These are phyloP conservation scores for Meloidogyne hapla DNA, from an alignment of 1,140 invertebrate species.

Conservation along the genomic window DNA sequence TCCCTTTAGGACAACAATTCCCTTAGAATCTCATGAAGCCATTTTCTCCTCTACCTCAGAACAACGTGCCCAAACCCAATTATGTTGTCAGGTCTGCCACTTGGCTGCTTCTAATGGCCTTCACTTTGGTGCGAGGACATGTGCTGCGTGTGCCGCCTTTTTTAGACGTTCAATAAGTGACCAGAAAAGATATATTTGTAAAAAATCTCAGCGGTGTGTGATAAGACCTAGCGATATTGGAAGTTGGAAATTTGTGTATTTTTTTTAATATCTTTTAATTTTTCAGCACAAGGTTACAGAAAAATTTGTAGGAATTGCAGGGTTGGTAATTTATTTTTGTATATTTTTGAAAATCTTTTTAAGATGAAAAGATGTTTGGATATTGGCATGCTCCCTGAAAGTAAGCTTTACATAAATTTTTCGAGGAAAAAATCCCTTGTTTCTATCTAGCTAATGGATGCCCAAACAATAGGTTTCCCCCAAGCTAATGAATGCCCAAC, in stretches of 20 bases:
- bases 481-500: no score
- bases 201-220: constrained; percentile 40
- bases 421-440: no score
- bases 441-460: no score
- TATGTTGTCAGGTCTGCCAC: constrained; percentile 39
- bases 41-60: constrained; percentile 8
- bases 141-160: constrained; percentile 45
- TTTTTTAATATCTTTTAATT: background rate
- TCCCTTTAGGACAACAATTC: constrained; percentile 18
- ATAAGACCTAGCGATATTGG: constrained; percentile 31
- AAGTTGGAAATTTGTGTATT: background rate
- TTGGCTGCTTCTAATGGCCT: constrained; percentile 43
- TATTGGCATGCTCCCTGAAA: constrained; percentile 54
- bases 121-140: constrained; percentile 42
- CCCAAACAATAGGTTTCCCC: no score
- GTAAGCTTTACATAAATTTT: no score
- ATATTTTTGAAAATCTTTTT: background rate
- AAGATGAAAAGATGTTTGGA: constrained; percentile 52
- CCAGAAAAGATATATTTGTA: constrained; percentile 42
- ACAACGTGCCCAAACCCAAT: constrained; percentile 25
- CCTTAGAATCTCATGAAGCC: background rate
- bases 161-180: constrained; percentile 49
- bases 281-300: constrained; percentile 49
- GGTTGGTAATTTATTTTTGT: background rate
- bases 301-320: constrained; percentile 52